Base-by-base conservation (phyloP, 1,140 invertebrate species). In the Teleogryllus occipitalis region DNA sequence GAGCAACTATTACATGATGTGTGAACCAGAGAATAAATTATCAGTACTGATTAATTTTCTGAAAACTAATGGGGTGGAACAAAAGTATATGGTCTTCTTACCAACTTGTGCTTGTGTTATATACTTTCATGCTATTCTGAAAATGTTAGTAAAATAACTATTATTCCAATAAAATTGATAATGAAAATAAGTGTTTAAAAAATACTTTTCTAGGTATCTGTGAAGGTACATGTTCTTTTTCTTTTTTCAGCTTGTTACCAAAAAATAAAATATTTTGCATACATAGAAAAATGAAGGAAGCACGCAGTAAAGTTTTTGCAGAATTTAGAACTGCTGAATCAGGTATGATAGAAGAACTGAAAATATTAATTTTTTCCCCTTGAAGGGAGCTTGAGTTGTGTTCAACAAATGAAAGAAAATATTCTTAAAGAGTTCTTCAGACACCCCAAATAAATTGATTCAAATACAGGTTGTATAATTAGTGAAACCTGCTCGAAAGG, bases 71-170 rank as follows among this genome's bases (percentile, higher is more conserved):
- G 84, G 88, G 82, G 84, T 84, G 75, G 49, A 87, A 12, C 87
- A 91, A 75, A 99, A 99, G 85, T 93, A 94, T 8, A 92, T 99
- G 86, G 87, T 99, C 39, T 99, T 99, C 87, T 91, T 99, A 82
- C 94, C 96, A 47, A 99, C 97, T 4, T 99, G 98, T 88, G 96
- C 97, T 3, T 94, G 93, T 86, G 98, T 99, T 0, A 96, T 98
- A 85, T 99, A 99, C 86, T 99, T 99, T 90, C 90, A 90, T 47
- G 87, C 90, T 80, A 87, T 96, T 79, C 81, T 95, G n/a, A 87
- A 88, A 83, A 81, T 81, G 87, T 89, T 89, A 85, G 84, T 86
- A 72, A 18, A 48, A 6, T 76, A 22, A 46, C 74, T 27, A 74
- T 74, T 74, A 27, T 27, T 27, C 12, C 21, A 80, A 82, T 79